A percentile compares a stretch with the other conserved stretches of the same genome.
Conservation (phyloP, 64 coral and sea anemone species). For the Acropora yongei region DNA sequence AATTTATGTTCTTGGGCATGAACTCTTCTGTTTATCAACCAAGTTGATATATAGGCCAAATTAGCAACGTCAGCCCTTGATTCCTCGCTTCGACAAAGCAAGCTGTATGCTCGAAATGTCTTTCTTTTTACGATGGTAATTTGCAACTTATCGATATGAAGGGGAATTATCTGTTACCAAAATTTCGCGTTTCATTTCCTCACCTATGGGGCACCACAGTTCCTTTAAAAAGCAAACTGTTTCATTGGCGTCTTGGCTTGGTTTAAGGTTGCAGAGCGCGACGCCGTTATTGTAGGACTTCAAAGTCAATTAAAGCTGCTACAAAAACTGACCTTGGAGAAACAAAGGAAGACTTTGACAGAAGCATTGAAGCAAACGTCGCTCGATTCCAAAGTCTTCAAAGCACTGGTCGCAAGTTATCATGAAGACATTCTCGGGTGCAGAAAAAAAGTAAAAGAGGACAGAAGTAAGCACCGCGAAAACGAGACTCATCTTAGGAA, state of each 20-base stretch:
- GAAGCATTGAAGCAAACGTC: slow-evolving; percentile 78
- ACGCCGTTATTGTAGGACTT: slow-evolving; percentile 47
- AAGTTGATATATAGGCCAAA: no score
- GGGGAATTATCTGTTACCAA: no score
- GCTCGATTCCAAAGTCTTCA: slow-evolving; percentile 55
- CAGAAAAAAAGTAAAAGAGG: slow-evolving; percentile 11
- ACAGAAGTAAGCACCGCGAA: slow-evolving; percentile 50
- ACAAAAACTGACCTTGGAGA: slow-evolving; percentile 67
- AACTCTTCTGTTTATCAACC: no score
- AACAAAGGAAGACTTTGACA: slow-evolving; percentile 67
- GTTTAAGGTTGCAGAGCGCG: slow-evolving; percentile 70
- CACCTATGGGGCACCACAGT: no score
- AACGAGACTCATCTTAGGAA: slow-evolving; percentile 82
- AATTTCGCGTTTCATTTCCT: no score
- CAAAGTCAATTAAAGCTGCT: slow-evolving; percentile 69
- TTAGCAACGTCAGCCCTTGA: no score
- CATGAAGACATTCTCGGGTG: slow-evolving; percentile 60
- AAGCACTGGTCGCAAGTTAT: slow-evolving; percentile 15
- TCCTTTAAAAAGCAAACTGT: no score
- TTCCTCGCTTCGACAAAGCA: no score
- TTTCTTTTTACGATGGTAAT: no score
- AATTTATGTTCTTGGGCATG: no score
- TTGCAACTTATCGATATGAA: no score
- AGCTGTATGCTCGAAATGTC: no score
- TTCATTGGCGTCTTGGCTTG: background rate